Percentiles rank a stretch among this genome's conserved stretches.
These are phyloP conservation scores for Sterrhoptilus dennistouni DNA, from an alignment of 2,113 vertebrate genomes.

Conservation along the genomic window DNA sequence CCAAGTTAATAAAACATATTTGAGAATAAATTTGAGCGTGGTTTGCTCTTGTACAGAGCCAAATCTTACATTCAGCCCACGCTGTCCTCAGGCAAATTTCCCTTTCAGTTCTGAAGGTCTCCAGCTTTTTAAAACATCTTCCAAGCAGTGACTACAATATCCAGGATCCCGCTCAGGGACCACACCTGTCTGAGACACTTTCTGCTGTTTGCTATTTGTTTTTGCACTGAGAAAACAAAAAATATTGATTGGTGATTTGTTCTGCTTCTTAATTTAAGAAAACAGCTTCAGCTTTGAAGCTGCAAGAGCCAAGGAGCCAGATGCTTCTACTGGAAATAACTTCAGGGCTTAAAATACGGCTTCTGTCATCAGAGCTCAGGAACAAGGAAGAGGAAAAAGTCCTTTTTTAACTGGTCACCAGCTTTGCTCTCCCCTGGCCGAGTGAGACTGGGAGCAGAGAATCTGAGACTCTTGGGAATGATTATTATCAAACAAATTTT, in stretches of 20 bases:
- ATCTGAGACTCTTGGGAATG: not conserved
- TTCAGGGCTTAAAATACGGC: not conserved
- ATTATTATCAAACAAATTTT: not conserved
- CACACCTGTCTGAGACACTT: not conserved
- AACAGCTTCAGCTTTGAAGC: not conserved
- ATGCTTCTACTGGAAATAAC: not conserved
- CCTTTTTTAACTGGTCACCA: not conserved
- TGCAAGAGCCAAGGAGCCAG: not conserved
- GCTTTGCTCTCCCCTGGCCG: not conserved
- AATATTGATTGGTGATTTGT: not conserved
- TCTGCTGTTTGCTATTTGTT: not conserved
- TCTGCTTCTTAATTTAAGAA: not conserved
- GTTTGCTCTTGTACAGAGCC: not conserved
- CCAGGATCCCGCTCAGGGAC: not conserved
- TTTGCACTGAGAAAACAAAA: not conserved
- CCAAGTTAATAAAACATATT: constrained; percentile 24
- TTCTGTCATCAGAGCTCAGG: not conserved
- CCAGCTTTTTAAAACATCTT: not conserved
- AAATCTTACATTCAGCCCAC: constrained; percentile 25
- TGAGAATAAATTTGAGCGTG: not conserved
- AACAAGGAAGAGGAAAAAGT: not conserved
- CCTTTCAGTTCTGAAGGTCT: not conserved
- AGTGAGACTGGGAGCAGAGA: not conserved
- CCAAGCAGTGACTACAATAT: not conserved
- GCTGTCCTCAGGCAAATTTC: not conserved